These are phyloP conservation scores for Eristalinus sepulchralis DNA, from an alignment of 2,888 invertebrate genomes.

Conservation along the genomic window DNA sequence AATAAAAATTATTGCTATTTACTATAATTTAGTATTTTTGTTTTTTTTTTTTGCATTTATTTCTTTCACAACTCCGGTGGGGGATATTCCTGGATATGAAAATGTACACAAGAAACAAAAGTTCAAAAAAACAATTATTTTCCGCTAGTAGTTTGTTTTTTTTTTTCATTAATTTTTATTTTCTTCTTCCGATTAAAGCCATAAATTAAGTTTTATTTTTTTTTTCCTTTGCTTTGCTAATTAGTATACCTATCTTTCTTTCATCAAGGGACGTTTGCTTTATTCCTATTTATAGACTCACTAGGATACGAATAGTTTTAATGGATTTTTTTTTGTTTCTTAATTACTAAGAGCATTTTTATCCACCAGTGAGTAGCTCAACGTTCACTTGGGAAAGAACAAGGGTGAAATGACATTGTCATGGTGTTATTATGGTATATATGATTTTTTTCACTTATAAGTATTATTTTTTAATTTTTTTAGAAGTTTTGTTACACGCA, in stretches of 20 bases:
- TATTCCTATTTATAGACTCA: conserved; percentile 4
- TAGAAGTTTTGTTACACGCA: conserved; percentile 15
- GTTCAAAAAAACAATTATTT: conserved; percentile 10
- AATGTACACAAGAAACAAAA: conserved; percentile 54
- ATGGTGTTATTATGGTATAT: conserved; percentile 22
- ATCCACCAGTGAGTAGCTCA: not conserved
- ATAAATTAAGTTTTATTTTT: not conserved
- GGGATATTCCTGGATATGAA: conserved; percentile 70
- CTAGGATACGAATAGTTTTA: conserved; percentile 5
- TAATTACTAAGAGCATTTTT: conserved; percentile 28
- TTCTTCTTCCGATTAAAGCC: conserved; percentile 32
- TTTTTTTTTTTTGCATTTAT: not conserved
- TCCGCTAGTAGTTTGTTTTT: not conserved
- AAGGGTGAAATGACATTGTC: conserved; percentile 26
- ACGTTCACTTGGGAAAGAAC: conserved; percentile 1
- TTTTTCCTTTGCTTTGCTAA: conserved; percentile 10
- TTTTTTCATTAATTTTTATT: not conserved
- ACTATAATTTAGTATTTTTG: conserved; percentile 2
- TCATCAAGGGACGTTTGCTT: conserved; percentile 56
- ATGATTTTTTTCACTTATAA: not conserved
- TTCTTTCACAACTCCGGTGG: conserved; percentile 67
- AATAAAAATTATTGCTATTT: conserved; percentile 48
- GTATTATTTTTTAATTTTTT: not conserved
- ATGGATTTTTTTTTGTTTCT: conserved; percentile 2
- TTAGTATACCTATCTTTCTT: conserved; percentile 25